phyloP scores from a whole-genome alignment of 2,113 vertebrate species.

The Nyctibius bracteatus region DNA sequence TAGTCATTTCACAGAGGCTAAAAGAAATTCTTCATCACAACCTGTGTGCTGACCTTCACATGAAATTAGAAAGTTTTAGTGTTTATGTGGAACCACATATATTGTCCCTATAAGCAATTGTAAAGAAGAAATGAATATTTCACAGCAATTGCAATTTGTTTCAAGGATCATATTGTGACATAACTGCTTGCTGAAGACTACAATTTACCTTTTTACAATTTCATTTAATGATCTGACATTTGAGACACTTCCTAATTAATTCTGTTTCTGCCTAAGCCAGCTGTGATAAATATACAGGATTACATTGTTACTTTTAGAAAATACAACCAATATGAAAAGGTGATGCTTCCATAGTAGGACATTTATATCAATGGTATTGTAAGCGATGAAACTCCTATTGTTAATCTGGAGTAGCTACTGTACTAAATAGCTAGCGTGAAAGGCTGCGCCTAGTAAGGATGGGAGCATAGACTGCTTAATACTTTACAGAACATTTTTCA shows the following conservation, averaged over 20 bases:
- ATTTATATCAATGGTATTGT: not conserved
- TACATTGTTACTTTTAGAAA: not conserved
- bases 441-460: not conserved
- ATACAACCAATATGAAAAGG: not conserved
- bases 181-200: constrained; percentile 28
- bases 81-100: constrained; percentile 2
- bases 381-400: not conserved
- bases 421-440: not conserved
- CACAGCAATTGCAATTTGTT: not conserved
- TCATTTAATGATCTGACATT: constrained; percentile 57
- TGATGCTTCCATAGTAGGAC: not conserved
- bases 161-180: constrained; percentile 24
- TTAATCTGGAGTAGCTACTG: not conserved
- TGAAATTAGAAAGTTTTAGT: constrained; percentile 26
- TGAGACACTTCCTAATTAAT: constrained; percentile 55
- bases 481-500: not conserved
- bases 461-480: not conserved
- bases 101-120: not conserved
- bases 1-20: not conserved
- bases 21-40: not conserved
- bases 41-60: constrained; percentile 8
- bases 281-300: constrained; percentile 45
- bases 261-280: constrained; percentile 39
- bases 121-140: constrained; percentile 31
- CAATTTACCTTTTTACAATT: constrained; percentile 59